phyloP scores from a whole-genome alignment of 1,140 invertebrate genomes.

The Rhyzopertha dominica region DNA sequence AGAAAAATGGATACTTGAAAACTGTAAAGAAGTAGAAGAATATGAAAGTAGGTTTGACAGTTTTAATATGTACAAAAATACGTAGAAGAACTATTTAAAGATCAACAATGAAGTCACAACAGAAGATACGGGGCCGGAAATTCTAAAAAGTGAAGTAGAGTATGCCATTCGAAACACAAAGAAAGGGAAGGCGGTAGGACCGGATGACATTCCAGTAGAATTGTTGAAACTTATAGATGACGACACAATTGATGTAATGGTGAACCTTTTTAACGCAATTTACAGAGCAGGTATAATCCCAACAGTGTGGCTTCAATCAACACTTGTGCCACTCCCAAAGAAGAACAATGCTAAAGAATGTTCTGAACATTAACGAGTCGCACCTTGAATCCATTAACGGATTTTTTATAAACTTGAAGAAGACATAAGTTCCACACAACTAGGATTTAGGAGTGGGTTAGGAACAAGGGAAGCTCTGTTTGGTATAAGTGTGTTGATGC shows the following conservation, averaged over 20 bases:
- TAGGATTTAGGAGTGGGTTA: too few species aligned
- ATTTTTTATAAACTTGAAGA: too few species aligned
- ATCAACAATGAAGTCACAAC: too few species aligned
- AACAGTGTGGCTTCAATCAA: conserved; percentile 7
- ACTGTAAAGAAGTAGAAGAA: too few species aligned
- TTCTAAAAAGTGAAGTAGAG: conserved; percentile 10
- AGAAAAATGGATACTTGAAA: too few species aligned
- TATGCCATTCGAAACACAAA: conserved; percentile 18
- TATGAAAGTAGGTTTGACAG: too few species aligned
- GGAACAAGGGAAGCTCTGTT: too few species aligned
- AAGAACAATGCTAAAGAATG: conserved; percentile 3
- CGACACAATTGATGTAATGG: conserved; percentile 3
- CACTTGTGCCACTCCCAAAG: conserved; percentile 12
- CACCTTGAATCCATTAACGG: conserved; percentile 11
- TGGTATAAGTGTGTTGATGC: too few species aligned
- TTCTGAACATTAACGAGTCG: conserved; percentile 4
- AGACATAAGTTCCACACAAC: too few species aligned
- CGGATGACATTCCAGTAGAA: conserved; percentile 32
- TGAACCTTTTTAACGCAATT: conserved; percentile 12
- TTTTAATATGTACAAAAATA: too few species aligned
- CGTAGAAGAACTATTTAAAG: too few species aligned
- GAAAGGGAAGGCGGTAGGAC: conserved; percentile 31
- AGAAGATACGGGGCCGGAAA: conserved; percentile 7
- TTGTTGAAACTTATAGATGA: conserved; percentile 18
- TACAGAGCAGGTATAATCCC: conserved; percentile 12